These are phyloP conservation scores for Darevskia mixta DNA, from an alignment of 2,797 vertebrate genomes.

Conservation along the genomic window DNA sequence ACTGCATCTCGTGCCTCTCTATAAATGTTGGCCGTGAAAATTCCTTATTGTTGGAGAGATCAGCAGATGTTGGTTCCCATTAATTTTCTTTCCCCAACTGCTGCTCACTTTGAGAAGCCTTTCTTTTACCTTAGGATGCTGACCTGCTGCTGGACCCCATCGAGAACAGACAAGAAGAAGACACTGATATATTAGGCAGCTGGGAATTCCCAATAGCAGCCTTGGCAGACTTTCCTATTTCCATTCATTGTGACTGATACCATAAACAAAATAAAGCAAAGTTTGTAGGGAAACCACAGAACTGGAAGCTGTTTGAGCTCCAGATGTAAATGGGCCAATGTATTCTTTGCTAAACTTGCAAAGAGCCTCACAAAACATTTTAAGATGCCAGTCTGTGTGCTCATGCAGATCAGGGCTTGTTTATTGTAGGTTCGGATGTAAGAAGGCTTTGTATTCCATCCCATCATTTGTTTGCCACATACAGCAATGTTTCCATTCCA, in stretches of 20 bases:
- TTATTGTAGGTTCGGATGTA: neutral
- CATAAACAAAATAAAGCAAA: conserved; percentile 64
- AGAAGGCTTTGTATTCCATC: too few species aligned
- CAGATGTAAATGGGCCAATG: conserved; percentile 45
- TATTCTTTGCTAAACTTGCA: neutral
- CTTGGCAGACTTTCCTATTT: conserved; percentile 64
- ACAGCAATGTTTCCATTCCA: too few species aligned
- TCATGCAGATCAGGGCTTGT: neutral
- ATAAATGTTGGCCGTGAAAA: conserved; percentile 75
- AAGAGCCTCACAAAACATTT: neutral
- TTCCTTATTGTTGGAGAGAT: conserved; percentile 76
- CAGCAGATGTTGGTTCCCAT: conserved; percentile 67
- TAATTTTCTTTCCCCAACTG: conserved; percentile 74
- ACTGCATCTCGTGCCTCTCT: conserved; percentile 72
- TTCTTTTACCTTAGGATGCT: conserved; percentile 76
- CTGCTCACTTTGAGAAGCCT: conserved; percentile 71
- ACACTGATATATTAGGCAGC: conserved; percentile 66
- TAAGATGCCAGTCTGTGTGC: neutral
- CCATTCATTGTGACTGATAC: conserved; percentile 69
- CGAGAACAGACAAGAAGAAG: conserved; percentile 62
- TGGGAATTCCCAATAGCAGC: conserved; percentile 52
- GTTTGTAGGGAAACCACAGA: conserved; percentile 47
- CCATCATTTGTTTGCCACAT: too few species aligned
- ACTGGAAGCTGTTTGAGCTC: conserved; percentile 45
- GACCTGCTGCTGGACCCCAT: conserved; percentile 65